Conservation (phyloP, 2,888 invertebrate genomes). For the Rhagium mordax region DNA sequence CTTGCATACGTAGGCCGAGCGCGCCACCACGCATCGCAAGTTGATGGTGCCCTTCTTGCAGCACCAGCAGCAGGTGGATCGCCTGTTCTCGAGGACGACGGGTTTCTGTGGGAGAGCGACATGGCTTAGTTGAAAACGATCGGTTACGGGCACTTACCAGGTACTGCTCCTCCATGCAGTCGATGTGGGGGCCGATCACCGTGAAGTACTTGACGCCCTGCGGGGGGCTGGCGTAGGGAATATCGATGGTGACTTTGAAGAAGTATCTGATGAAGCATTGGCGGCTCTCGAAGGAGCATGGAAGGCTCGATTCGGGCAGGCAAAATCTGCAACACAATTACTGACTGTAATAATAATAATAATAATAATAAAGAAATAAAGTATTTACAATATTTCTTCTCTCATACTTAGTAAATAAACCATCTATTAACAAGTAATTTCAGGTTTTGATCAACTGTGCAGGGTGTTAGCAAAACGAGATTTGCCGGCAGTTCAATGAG, state of each 20-base stretch:
- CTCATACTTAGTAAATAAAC: no score
- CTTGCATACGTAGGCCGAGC: conserved; percentile 83
- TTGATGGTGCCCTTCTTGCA: conserved; percentile 80
- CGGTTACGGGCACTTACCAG: no score
- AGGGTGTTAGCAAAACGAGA: no score
- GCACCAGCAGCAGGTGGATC: conserved; percentile 81
- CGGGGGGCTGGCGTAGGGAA: conserved; percentile 84
- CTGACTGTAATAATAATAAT: no score
- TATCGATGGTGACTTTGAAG: conserved; percentile 81
- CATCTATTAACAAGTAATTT: no score
- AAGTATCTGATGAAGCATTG: conserved; percentile 83
- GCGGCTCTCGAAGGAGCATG: conserved; percentile 85
- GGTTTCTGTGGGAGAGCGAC: no score
- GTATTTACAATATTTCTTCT: no score
- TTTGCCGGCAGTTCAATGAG: no score
- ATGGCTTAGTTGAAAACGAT: no score
- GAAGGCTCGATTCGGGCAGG: conserved; percentile 81
- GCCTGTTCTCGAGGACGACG: conserved; percentile 76
- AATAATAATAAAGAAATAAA: no score
- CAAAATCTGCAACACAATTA: conserved; percentile 72
- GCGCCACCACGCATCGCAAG: conserved; percentile 78
- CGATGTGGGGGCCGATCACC: conserved; percentile 83
- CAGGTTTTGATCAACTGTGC: no score
- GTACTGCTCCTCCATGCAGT: conserved; percentile 86
- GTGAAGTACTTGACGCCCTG: conserved; percentile 87